Conservation (phyloP, 2,113 vertebrate species). For the Gracilinanus agilis region DNA sequence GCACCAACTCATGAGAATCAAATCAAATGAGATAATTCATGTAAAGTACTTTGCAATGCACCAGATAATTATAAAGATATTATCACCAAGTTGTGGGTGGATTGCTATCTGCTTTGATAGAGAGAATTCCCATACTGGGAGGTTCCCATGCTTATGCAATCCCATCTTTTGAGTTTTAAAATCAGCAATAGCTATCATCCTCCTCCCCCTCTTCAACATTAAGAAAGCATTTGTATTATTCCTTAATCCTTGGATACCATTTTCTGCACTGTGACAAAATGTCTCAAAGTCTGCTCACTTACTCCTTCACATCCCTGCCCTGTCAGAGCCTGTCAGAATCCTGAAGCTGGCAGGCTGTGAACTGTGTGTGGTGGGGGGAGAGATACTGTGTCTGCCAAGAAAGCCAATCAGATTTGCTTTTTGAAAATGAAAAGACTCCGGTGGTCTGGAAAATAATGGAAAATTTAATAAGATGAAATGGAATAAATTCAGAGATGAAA, state of each 20-base stretch:
- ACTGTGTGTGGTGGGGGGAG: background rate
- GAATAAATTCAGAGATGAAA: slow-evolving; percentile 1
- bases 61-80: background rate
- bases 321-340: background rate
- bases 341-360: background rate
- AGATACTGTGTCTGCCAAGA: background rate
- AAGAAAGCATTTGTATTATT: background rate
- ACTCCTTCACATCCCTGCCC: background rate
- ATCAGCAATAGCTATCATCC: background rate
- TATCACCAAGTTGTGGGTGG: background rate
- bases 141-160: background rate
- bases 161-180: background rate
- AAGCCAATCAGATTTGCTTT: background rate
- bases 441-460: background rate
- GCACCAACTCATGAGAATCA: background rate
- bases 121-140: background rate
- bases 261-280: background rate
- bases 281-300: background rate
- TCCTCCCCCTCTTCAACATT: background rate
- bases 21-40: background rate
- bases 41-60: background rate
- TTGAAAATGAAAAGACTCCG: background rate
- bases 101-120: background rate
- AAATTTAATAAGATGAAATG: background rate
- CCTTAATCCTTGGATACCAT: background rate